Percentiles rank a stretch among this genome's conserved stretches.
phyloP scores from a whole-genome alignment of 2,888 invertebrate genomes.

The Lamellibrachia satsuma region DNA sequence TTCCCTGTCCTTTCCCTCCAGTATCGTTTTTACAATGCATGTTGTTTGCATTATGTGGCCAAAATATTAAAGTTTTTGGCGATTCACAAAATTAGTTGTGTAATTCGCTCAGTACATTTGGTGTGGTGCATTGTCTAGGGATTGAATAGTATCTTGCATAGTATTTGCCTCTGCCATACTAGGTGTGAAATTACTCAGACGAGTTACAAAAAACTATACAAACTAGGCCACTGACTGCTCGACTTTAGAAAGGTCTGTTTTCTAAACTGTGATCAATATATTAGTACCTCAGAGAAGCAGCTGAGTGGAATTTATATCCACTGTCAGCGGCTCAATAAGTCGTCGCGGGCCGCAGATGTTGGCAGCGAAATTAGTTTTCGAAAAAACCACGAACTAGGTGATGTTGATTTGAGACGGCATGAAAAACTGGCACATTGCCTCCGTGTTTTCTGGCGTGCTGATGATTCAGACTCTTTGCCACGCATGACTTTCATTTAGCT shows the following conservation, averaged over 20 bases:
- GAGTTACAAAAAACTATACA: neutral
- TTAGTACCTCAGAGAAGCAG: neutral
- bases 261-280: neutral
- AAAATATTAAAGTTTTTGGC: too few species aligned
- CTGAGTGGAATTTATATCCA: neutral
- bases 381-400: neutral
- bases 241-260: too few species aligned
- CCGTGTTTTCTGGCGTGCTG: neutral
- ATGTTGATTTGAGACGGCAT: neutral
- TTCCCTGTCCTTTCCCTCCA: too few species aligned
- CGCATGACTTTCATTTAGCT: neutral
- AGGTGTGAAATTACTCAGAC: too few species aligned
- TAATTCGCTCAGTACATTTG: too few species aligned
- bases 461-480: neutral
- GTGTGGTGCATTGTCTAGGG: too few species aligned
- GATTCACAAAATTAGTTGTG: too few species aligned
- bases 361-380: neutral
- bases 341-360: neutral
- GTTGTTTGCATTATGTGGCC: too few species aligned
- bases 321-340: neutral
- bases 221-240: neutral
- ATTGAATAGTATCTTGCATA: too few species aligned
- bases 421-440: neutral
- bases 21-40: too few species aligned
- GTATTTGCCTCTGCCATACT: too few species aligned